phyloP scores from a whole-genome alignment of 1,140 invertebrate species.

The Halesus radiatus region DNA sequence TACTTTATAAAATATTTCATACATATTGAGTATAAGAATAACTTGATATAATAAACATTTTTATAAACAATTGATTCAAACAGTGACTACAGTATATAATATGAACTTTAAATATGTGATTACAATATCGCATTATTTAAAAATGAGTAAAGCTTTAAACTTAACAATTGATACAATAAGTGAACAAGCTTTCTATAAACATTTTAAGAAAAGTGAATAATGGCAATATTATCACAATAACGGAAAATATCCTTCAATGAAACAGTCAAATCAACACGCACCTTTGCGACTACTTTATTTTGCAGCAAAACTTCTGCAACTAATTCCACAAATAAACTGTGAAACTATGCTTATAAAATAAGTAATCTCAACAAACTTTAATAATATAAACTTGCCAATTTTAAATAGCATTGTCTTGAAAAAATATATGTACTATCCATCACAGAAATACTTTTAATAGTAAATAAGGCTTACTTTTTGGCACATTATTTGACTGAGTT shows the following conservation, averaged over 20 bases:
- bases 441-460: conserved; percentile 50
- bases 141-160: conserved; percentile 22
- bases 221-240: conserved; percentile 22
- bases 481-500: conserved; percentile 51
- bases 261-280: conserved; percentile 1
- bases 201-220: conserved; percentile 10
- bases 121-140: conserved; percentile 26
- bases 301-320: conserved; percentile 11
- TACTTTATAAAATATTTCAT: conserved; percentile 44
- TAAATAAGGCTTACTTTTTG: conserved; percentile 56
- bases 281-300: not conserved
- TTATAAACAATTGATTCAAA: conserved; percentile 17
- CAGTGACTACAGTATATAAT: conserved; percentile 26
- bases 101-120: conserved; percentile 23
- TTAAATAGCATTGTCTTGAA: conserved; percentile 51
- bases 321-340: not conserved
- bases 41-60: conserved; percentile 39
- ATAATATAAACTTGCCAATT: conserved; percentile 43
- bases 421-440: conserved; percentile 54
- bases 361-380: conserved; percentile 34
- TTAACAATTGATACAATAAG: conserved; percentile 25
- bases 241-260: not conserved
- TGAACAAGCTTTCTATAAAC: conserved; percentile 14
- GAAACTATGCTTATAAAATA: conserved; percentile 28
- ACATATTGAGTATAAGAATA: conserved; percentile 37